Evolutionary conservation across 2,888 invertebrate genomes (phyloP), one percentile per base, ranked within the genome.

Genomic region (Habroteleia sp.): DNA sequence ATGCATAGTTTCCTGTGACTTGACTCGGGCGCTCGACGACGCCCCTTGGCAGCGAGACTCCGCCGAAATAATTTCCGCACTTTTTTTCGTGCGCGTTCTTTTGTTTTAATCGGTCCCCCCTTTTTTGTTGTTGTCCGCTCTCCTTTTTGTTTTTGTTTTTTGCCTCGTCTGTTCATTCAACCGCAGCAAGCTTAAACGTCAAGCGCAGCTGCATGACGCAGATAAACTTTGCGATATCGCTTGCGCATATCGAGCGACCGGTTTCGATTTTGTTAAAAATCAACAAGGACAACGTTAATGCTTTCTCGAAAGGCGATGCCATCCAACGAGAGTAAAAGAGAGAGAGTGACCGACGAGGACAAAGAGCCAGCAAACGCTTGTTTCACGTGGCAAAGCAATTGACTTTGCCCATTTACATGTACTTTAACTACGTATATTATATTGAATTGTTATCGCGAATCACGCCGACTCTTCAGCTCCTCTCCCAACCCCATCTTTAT

Each of bases 191-290:
- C 72, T 76, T 68, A 76, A 76, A 76, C 66, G 72, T 68, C 76
- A 72, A 76, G 75, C 71, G 71, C 75, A 75, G 75, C 71, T 75
- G 71, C 71, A 75, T 71, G 75, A 75, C 75, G 75, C 71, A 71
- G 75, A 75, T 75, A 66, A 75, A 75, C 75, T 75, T 71, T 75
- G 66, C 75, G 71, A 75, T 75, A 75, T 75, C 75, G 69, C 71
- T 65, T 65, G 75, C 69, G 71, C 75, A 65, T 71, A 75, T 75
- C 71, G 54, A 66, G 69, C 75, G 75, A 75, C 75, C 75, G 71
- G 71, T 71, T 71, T 69, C 71, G 69, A 69, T 69, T 74, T 73
- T 73, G 73, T 73, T 73, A 68, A 74, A 56, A 68, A 74, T 74
- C 62, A 68, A 74, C 74, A 74, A 68, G 66, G 74, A 68, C 66